A percentile compares a stretch with the other conserved stretches of the same genome.
Conservation (phyloP, 2,113 vertebrate species). For the Ibidorhyncha struthersii region DNA sequence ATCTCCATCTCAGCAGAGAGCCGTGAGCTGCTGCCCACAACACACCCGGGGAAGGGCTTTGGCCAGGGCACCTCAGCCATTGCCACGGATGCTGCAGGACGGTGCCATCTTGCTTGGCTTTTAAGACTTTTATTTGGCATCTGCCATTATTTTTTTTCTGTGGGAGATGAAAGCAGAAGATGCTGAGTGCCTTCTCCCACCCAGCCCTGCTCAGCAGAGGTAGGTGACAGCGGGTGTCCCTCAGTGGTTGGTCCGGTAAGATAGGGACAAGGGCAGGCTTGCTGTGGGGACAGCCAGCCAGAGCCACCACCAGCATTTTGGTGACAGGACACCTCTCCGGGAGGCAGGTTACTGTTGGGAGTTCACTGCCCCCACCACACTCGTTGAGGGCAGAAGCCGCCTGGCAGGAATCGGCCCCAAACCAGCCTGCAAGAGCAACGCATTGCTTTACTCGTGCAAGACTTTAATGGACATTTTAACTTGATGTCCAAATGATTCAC, state of each 20-base stretch:
- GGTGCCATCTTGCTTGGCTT: accelerated
- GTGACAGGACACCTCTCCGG: background rate
- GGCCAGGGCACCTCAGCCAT: accelerated
- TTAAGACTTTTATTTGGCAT: background rate
- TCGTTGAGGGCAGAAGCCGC: background rate
- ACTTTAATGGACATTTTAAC: background rate
- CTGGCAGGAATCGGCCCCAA: background rate
- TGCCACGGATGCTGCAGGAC: accelerated
- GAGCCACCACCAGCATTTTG: background rate
- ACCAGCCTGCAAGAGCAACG: background rate
- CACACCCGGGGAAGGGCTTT: background rate
- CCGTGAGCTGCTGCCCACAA: too few relatives aligned
- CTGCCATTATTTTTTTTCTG: background rate
- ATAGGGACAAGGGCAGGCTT: background rate
- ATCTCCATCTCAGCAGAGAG: background rate
- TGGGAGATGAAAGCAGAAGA: background rate
- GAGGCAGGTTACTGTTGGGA: background rate
- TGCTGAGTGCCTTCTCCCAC: background rate
- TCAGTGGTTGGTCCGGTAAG: background rate
- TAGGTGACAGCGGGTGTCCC: accelerated
- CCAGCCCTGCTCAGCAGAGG: background rate
- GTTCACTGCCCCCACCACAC: background rate
- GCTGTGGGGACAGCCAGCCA: background rate
- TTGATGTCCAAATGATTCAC: background rate
- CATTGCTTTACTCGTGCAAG: background rate